A percentile compares a stretch with the other conserved stretches of the same genome.
These are phyloP conservation scores for Nasonia oneida DNA, from an alignment of 2,888 invertebrate species.

Conservation along the genomic window DNA sequence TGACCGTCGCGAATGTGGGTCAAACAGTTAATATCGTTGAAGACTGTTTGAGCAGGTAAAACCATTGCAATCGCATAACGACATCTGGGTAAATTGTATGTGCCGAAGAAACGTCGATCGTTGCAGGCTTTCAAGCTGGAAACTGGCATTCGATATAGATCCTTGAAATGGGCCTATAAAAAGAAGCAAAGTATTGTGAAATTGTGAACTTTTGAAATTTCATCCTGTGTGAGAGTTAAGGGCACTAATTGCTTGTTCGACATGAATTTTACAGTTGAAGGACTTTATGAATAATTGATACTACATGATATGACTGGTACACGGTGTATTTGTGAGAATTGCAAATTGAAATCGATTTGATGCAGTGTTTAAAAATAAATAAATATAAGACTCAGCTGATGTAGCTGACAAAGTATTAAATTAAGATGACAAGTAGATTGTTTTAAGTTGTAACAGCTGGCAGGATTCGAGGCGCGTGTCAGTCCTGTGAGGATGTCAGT, in stretches of 20 bases:
- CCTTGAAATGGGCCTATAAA: neutral
- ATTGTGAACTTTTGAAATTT: neutral
- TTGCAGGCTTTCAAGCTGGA: neutral
- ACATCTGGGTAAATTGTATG: constrained; percentile 2
- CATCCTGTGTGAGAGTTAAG: neutral
- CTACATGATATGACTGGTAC: too few relatives aligned
- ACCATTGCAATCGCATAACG: neutral
- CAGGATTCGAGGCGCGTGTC: constrained; percentile 70
- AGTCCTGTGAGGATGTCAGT: constrained; percentile 71
- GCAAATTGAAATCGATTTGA: neutral
- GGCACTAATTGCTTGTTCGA: neutral
- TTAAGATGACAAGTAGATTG: constrained; percentile 18
- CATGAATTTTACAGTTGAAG: neutral
- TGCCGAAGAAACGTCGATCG: neutral
- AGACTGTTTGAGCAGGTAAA: neutral
- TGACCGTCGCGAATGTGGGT: neutral
- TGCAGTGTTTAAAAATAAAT: neutral
- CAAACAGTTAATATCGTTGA: neutral
- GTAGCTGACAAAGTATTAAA: neutral
- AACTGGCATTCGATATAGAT: neutral
- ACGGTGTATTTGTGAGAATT: neutral
- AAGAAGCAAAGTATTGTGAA: neutral
- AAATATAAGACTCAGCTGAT: neutral
- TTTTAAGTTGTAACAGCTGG: constrained; percentile 68
- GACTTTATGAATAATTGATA: neutral